A percentile compares a stretch with the other conserved stretches of the same genome.
Evolutionary conservation across 2,888 invertebrate species (phyloP).

Genomic region (Drosophila diplacantha): DNA sequence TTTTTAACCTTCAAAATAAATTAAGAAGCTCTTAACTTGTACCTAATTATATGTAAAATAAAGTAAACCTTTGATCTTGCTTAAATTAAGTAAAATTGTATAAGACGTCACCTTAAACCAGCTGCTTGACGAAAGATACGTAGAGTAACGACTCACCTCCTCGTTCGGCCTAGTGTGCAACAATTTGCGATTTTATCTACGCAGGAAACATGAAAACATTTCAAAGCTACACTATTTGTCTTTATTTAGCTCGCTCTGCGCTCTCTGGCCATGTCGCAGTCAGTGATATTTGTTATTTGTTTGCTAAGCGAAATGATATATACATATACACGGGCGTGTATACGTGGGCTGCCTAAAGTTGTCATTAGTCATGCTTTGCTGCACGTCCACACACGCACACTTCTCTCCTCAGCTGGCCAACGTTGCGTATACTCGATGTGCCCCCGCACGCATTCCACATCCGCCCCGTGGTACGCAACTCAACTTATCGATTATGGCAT

Average conservation of each 20-base stretch:
- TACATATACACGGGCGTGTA: slow-evolving; percentile 33
- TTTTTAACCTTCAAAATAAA: too few relatives aligned
- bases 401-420: slow-evolving; percentile 27
- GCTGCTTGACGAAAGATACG: too few relatives aligned
- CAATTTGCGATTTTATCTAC: slow-evolving; percentile 53
- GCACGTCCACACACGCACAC: slow-evolving; percentile 29
- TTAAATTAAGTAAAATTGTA: too few relatives aligned
- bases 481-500: slow-evolving; percentile 57
- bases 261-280: slow-evolving; percentile 5
- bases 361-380: slow-evolving; percentile 72
- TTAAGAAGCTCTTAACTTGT: too few relatives aligned
- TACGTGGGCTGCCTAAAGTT: slow-evolving; percentile 58
- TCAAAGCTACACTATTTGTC: slow-evolving; percentile 66
- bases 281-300: slow-evolving; percentile 69
- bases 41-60: neutral
- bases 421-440: slow-evolving; percentile 57
- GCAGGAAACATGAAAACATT: slow-evolving; percentile 55
- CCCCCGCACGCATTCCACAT: slow-evolving; percentile 11
- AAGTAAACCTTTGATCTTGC: neutral
- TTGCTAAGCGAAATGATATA: slow-evolving; percentile 71
- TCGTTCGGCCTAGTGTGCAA: slow-evolving; percentile 54
- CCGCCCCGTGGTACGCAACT: slow-evolving; percentile 17
- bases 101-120: too few relatives aligned
- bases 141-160: neutral
- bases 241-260: slow-evolving; percentile 51